Evolutionary conservation across 1,140 invertebrate species (phyloP), one percentile per base, ranked within the genome.

Genomic region (Platyscapa corneri): DNA sequence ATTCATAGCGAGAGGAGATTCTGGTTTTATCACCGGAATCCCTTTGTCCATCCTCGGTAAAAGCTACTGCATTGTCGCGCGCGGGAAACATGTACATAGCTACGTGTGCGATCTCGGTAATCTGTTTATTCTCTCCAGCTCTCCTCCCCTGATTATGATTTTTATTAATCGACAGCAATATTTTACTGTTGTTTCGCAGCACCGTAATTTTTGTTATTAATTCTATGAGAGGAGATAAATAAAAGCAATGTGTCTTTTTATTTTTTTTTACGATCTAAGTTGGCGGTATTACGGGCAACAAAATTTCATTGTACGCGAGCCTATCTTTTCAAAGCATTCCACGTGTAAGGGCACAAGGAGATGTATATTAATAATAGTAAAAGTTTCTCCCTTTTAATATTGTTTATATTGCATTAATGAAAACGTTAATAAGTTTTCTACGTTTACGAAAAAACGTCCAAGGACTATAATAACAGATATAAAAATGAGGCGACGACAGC

Each of bases 1-100:
- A n/a, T n/a, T n/a, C n/a, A n/a, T n/a, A n/a, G n/a, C n/a, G n/a
- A 32, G 42, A 76, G 74, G 74, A 46, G 27, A 76, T 76, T 76
- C n/a, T n/a, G n/a, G 39, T 30, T 75, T 49, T 49, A 75, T 75
- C 46, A 34, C n/a, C 75, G 75, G 75, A 77, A 77, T 32, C 49
- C 46, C 46, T 77, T 56, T 77, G 42, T 53, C 32, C n/a, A 7
- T 32, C 6, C 46, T 34, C 75, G 75, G n/a, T 53, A 27, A 77
- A 53, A 53, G 46, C 10, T 32, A 27, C 46, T 27, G 30, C n/a
- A 30, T 42, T 39, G 46, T 56, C n/a, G 49, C 75, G 39, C 39
- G 18, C 72, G 75, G 23, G 27, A 32, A 27, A 77, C n/a, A 30
- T 8, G 46, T 6, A 53, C 14, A 30, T 8, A 37, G 39, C 2